Base-by-base conservation (phyloP, 2,888 invertebrate species). In the Hydropsyche betteni region DNA sequence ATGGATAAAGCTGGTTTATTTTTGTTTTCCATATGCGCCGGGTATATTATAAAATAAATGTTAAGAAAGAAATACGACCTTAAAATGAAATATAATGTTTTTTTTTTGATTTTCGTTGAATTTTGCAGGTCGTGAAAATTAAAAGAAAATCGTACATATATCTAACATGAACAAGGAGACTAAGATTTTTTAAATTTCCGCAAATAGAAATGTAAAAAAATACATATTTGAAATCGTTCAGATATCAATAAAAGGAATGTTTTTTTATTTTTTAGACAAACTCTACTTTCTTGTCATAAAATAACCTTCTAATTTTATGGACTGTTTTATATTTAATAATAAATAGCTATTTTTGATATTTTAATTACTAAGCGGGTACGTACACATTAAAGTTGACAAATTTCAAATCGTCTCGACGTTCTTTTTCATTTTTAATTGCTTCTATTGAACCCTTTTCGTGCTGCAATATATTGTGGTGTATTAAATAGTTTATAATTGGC, bases 171-270 rank as follows among this genome's bases (percentile, higher is more conserved):
- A 44, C 44, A 44, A 44, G 58, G 58, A 58, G 24, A 58, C 58
- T 58, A 58, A 24, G 14, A 58, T 58, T 58, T 53, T 55, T 64
- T 64, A 33, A 64, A 64, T 71, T 71, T 50, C 64, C 53, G 16
- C 53, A 36, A 68, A 68, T 71, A 73, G 55, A 75, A 72, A 72
- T 58, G 72, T 75, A 58, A 75, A 72, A 72, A 72, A 72, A 72
- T 72, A 72, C 55, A 55, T 44, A 58, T 58, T 72, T 70, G 34
- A 51, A 72, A 58, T 72, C 61, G 44, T 38, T 72, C 58, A 72
- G 58, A 72, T 61, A 38, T 61, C 58, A 55, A 55, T 55, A 10
- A 14, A 55, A 55, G 55, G 36, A 64, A 64, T 33, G 36, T 34
- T 33, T 33, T 33, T 44, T 24, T 24, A 61, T 33, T 61, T 64